A percentile compares a stretch with the other conserved stretches of the same genome.
Conservation (phyloP, 1,140 invertebrate species). For the Trachelipus rathkii region DNA sequence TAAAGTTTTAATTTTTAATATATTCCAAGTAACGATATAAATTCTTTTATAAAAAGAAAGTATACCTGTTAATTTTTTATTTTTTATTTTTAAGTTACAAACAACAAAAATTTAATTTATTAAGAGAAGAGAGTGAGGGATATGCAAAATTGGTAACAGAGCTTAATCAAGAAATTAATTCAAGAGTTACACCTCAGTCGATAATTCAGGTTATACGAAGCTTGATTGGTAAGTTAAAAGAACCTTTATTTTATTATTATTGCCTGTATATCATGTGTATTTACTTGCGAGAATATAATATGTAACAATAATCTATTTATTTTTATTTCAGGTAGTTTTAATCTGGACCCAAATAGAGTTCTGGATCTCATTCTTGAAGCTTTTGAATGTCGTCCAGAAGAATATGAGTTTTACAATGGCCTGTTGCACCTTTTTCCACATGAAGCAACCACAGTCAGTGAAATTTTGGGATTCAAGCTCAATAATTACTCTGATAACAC, state of each 20-base stretch:
- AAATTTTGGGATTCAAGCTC: slow-evolving; percentile 93
- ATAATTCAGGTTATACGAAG: slow-evolving; percentile 82
- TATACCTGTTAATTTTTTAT: slow-evolving; percentile 39
- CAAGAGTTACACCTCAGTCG: slow-evolving; percentile 58
- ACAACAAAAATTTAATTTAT: slow-evolving; percentile 97
- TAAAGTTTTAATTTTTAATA: no score
- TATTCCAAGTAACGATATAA: slow-evolving; percentile 25
- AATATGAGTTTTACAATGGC: slow-evolving; percentile 67
- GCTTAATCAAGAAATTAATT: slow-evolving; percentile 71
- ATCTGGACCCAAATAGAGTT: slow-evolving; percentile 96
- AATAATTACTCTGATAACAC: slow-evolving; percentile 62
- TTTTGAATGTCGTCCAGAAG: slow-evolving; percentile 79
- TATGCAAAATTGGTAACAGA: slow-evolving; percentile 97
- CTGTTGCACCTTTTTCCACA: slow-evolving; percentile 80
- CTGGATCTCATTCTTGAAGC: slow-evolving; percentile 94
- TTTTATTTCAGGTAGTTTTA: slow-evolving; percentile 81
- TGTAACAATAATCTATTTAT: background rate
- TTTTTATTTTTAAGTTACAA: slow-evolving; percentile 55
- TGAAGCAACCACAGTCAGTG: slow-evolving; percentile 76
- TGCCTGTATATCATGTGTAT: no score
- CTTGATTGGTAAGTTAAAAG: slow-evolving; percentile 75
- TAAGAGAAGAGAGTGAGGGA: slow-evolving; percentile 97
- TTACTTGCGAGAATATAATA: no score
- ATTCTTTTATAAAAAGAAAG: no score
- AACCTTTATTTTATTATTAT: no score